Conservation (phyloP, 2,797 vertebrate genomes). For the Danio aesculapii region DNA sequence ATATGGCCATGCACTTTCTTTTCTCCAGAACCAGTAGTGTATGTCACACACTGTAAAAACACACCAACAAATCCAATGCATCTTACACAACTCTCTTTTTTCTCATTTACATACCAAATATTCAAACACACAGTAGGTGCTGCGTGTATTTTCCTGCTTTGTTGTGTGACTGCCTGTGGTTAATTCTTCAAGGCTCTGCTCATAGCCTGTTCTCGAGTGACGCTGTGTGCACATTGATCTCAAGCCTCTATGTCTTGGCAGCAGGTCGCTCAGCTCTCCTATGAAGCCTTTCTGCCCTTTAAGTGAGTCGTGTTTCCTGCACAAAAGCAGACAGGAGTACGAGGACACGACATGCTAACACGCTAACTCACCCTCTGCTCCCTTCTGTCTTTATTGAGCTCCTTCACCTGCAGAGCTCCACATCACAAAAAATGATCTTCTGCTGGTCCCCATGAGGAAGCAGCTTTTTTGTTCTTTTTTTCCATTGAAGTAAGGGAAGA, state of each 20-base stretch:
- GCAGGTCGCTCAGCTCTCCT: constrained; percentile 15
- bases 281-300: constrained; percentile 34
- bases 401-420: constrained; percentile 36
- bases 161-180: constrained; percentile 34
- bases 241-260: constrained; percentile 34
- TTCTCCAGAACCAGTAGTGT: no score
- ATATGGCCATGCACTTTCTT: no score
- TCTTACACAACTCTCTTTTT: not conserved
- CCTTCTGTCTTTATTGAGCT: constrained; percentile 16
- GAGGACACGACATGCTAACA: constrained; percentile 17
- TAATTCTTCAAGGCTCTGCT: constrained; percentile 26
- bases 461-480: constrained; percentile 6
- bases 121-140: not conserved
- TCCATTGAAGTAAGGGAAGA: not conserved
- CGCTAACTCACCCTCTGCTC: not conserved
- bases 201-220: constrained; percentile 40
- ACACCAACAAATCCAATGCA: not conserved
- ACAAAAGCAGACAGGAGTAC: constrained; percentile 30
- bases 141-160: not conserved
- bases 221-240: constrained; percentile 45
- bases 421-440: constrained; percentile 11
- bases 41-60: not conserved
- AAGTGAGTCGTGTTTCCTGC: constrained; percentile 7
- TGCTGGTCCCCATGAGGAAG: not conserved
- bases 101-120: constrained; percentile 6